A percentile compares a stretch with the other conserved stretches of the same genome.
Conservation (phyloP, 2,797 vertebrate species). For the Liparis tanakae region DNA sequence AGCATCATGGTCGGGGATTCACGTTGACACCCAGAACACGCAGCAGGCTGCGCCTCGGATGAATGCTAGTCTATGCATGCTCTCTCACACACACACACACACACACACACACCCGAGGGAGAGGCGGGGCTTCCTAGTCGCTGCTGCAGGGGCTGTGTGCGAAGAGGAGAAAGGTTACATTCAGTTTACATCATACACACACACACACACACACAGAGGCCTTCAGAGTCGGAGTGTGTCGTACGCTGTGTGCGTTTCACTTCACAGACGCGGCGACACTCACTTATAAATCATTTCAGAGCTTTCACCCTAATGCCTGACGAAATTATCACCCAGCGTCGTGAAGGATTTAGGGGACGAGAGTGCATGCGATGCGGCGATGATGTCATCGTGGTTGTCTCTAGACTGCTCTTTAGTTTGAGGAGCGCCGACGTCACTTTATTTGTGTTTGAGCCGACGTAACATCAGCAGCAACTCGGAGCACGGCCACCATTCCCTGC, state of each 20-base stretch:
- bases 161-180: slow-evolving; percentile 79
- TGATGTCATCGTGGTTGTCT: slow-evolving; percentile 21
- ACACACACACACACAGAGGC: slow-evolving; percentile 60
- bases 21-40: slow-evolving; percentile 72
- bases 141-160: slow-evolving; percentile 72
- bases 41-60: slow-evolving; percentile 73
- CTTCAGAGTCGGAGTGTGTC: slow-evolving; percentile 59
- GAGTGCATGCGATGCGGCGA: slow-evolving; percentile 14
- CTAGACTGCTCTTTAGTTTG: slow-evolving; percentile 13
- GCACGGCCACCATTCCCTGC: neutral
- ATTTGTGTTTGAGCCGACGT: slow-evolving; percentile 5
- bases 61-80: slow-evolving; percentile 73
- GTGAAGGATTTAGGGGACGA: slow-evolving; percentile 57
- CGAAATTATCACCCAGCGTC: slow-evolving; percentile 48
- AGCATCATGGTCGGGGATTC: slow-evolving; percentile 56
- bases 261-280: slow-evolving; percentile 51
- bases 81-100: slow-evolving; percentile 4
- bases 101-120: slow-evolving; percentile 11
- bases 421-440: neutral
- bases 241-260: slow-evolving; percentile 49
- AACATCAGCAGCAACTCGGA: slow-evolving; percentile 10
- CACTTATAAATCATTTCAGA: slow-evolving; percentile 63
- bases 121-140: slow-evolving; percentile 65
- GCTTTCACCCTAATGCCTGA: slow-evolving; percentile 38
- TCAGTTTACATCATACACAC: slow-evolving; percentile 80